Evolutionary conservation across 2,113 vertebrate species (phyloP).

Genomic region (Brienomyrus brachyistius): DNA sequence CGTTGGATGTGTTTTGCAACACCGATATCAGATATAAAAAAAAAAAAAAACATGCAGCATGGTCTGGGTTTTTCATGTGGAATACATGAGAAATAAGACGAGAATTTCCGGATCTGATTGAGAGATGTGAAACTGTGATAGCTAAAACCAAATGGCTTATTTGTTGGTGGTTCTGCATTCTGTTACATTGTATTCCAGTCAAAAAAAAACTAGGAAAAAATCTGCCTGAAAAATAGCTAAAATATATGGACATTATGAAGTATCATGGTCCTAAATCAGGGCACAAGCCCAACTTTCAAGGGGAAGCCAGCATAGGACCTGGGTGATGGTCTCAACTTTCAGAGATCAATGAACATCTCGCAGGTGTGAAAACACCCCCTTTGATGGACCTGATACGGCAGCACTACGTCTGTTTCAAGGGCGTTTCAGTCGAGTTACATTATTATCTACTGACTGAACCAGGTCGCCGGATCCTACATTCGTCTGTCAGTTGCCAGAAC

Average conservation of each 20-base stretch:
- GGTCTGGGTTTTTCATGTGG: slow-evolving; percentile 26
- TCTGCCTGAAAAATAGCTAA: slow-evolving; percentile 47
- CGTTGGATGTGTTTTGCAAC: background rate
- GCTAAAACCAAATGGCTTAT: slow-evolving; percentile 51
- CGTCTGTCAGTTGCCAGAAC: background rate
- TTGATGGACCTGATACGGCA: background rate
- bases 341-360: background rate
- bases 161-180: slow-evolving; percentile 35
- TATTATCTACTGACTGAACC: background rate
- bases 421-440: background rate
- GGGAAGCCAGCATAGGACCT: slow-evolving; percentile 40
- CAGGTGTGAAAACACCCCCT: background rate
- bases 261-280: slow-evolving; percentile 47
- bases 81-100: slow-evolving; percentile 28
- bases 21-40: background rate
- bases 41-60: background rate
- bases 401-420: too few species aligned
- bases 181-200: slow-evolving; percentile 37
- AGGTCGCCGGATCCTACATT: background rate
- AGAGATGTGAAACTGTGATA: slow-evolving; percentile 42
- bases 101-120: slow-evolving; percentile 34
- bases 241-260: slow-evolving; percentile 45
- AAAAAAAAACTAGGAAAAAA: slow-evolving; percentile 49
- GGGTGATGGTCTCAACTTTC: background rate
- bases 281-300: slow-evolving; percentile 51